A percentile compares a stretch with the other conserved stretches of the same genome.
Conservation (phyloP, 2,888 invertebrate species). For the Serripes groenlandicus region DNA sequence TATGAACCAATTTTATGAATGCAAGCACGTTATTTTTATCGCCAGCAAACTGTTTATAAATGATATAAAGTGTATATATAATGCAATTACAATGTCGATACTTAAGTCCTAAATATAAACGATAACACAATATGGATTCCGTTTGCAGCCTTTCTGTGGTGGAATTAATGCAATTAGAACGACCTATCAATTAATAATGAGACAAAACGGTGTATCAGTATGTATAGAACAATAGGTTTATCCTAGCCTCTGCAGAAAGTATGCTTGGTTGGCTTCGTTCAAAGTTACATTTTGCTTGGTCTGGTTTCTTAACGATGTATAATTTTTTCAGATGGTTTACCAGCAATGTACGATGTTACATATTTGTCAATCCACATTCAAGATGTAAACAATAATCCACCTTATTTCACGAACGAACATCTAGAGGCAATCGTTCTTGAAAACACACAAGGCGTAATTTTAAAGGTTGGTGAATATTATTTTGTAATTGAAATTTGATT, state of each 20-base stretch:
- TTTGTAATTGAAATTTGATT: not conserved
- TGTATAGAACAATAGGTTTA: too few relatives aligned
- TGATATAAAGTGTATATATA: not conserved
- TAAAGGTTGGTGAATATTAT: slow-evolving; percentile 8
- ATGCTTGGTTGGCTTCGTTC: too few relatives aligned
- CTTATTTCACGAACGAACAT: slow-evolving; percentile 28
- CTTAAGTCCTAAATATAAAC: too few relatives aligned
- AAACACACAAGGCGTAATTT: not conserved
- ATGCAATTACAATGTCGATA: too few relatives aligned
- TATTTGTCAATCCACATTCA: slow-evolving; percentile 12
- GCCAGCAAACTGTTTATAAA: not conserved
- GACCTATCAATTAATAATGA: too few relatives aligned
- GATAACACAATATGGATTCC: too few relatives aligned
- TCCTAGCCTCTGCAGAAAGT: too few relatives aligned
- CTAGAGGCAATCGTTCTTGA: slow-evolving; percentile 11
- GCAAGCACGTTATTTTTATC: not conserved
- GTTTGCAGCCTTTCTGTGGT: too few relatives aligned
- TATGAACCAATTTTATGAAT: not conserved
- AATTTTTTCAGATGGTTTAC: slow-evolving; percentile 30
- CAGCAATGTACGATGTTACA: slow-evolving; percentile 4
- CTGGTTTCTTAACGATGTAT: not conserved
- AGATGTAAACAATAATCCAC: slow-evolving; percentile 36
- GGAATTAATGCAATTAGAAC: too few relatives aligned
- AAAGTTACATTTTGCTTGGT: too few relatives aligned
- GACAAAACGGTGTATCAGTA: too few relatives aligned